Conservation (phyloP, 2,888 invertebrate genomes). For the Leucoma salicis region DNA sequence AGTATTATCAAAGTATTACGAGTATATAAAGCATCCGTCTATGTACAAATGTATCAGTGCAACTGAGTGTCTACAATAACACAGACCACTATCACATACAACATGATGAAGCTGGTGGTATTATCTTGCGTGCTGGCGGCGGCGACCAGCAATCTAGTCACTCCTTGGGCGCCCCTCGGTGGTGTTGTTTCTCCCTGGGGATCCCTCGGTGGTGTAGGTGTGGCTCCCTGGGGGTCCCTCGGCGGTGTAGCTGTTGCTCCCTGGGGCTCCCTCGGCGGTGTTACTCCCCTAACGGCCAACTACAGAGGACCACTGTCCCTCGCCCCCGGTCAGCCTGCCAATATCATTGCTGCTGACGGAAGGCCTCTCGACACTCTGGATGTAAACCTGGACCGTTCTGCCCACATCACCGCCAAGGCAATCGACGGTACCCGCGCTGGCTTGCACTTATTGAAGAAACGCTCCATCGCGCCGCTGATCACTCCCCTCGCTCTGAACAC, state of each 20-base stretch:
- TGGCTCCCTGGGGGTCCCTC: too few species aligned
- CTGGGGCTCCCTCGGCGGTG: conserved; percentile 22
- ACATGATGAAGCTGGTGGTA: too few species aligned
- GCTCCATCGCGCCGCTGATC: conserved; percentile 42
- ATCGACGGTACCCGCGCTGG: conserved; percentile 36
- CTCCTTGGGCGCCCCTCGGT: conserved; percentile 17
- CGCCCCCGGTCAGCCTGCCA: conserved; percentile 71
- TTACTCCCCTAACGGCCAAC: conserved; percentile 31
- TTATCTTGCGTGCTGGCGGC: conserved; percentile 83
- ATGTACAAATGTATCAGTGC: neutral
- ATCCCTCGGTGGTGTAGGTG: too few species aligned
- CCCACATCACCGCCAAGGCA: conserved; percentile 66
- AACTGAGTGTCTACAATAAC: conserved; percentile 41
- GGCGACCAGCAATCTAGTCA: conserved; percentile 63
- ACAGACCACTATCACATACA: too few species aligned
- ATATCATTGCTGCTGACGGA: conserved; percentile 66
- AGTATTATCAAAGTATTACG: conserved; percentile 30
- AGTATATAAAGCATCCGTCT: conserved; percentile 52
- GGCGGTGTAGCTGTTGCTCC: too few species aligned
- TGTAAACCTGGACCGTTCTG: conserved; percentile 70
- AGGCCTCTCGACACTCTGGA: conserved; percentile 71
- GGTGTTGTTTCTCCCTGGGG: too few species aligned
- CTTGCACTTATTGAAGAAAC: conserved; percentile 61
- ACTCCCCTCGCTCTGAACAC: conserved; percentile 25
- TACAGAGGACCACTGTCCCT: conserved; percentile 68